Base-by-base conservation (phyloP, 2,113 vertebrate species). In the Coryphaenoides rupestris region DNA sequence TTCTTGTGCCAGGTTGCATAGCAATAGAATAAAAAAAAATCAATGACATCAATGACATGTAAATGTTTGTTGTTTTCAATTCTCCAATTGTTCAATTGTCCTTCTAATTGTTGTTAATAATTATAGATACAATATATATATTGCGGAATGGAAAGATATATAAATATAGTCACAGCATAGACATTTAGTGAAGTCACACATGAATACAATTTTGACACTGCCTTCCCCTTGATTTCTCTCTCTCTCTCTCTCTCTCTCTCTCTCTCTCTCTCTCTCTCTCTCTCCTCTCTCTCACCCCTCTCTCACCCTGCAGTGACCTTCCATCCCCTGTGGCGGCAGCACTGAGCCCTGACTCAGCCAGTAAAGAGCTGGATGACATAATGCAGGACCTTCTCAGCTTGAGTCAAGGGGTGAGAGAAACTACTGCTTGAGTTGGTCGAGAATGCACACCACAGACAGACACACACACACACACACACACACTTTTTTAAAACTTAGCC, bases 361-460 rank as follows among this genome's bases (percentile, higher is more conserved):
- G 80, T 19, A 57, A 62, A 21, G 89, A 91, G 55, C 80, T 92
- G 61, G 87, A 92, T 2, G 83, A 68, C 47, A 79, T 91, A 63
- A 75, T 92, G 70, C 68, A 90, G 57, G 80, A 87, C 5, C 66
- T 92, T 53, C 47, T 90, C 76, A 62, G 76, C 28, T 58, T 91
- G 19, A 85, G 60, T 22, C 12, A 80, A 33, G 76, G 22, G 85
- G 86, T 89, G 60, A 60, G 80, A 70, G 33, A 5, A 60, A 1
- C 3, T n/a, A 45, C 17, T 62, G 13, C 1, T 1, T 46, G 3
- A 12, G 17, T 19, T 12, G 2, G 21, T 12, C 19, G 19, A 54
- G 19, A 21, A 54, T 12, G 6, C 21, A 21, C 5, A 10, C 19
- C 15, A 6, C 1, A 9, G n/a, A 17, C 5, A 52, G n/a, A 19